A percentile compares a stretch with the other conserved stretches of the same genome.
Evolutionary conservation across 2,113 vertebrate genomes (phyloP).

Genomic region (Pantherophis guttatus): DNA sequence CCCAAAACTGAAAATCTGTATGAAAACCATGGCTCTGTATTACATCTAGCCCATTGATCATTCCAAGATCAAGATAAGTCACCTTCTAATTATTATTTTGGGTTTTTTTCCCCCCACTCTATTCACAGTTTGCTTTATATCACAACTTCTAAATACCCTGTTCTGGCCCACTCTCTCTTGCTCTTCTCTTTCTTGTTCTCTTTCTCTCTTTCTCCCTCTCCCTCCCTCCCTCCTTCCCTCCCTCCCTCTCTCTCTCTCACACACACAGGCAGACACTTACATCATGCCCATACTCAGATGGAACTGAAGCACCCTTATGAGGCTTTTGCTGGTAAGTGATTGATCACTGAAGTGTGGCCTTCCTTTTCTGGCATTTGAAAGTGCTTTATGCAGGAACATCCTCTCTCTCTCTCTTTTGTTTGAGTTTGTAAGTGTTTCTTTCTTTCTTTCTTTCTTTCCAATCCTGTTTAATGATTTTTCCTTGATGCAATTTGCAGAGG

Average conservation of each 20-base stretch:
- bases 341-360: background rate
- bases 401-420: conserved; percentile 50
- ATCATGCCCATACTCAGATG: background rate
- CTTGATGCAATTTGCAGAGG: conserved; percentile 24
- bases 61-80: background rate
- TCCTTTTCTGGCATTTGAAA: conserved; percentile 13
- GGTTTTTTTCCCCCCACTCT: too few species aligned
- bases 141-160: background rate
- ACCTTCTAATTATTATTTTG: background rate
- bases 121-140: background rate
- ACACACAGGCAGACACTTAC: background rate
- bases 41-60: background rate
- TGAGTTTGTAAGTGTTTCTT: conserved; percentile 45
- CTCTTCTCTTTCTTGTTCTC: too few species aligned
- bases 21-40: background rate
- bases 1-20: background rate
- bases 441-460: conserved; percentile 56
- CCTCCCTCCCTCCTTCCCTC: background rate
- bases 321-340: background rate
- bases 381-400: conserved; percentile 36
- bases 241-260: background rate
- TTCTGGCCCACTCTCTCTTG: background rate
- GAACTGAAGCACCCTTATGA: background rate
- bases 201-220: too few species aligned
- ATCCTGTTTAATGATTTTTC: conserved; percentile 47